Conservation (phyloP, 2,888 invertebrate genomes). For the Cantharis rustica region DNA sequence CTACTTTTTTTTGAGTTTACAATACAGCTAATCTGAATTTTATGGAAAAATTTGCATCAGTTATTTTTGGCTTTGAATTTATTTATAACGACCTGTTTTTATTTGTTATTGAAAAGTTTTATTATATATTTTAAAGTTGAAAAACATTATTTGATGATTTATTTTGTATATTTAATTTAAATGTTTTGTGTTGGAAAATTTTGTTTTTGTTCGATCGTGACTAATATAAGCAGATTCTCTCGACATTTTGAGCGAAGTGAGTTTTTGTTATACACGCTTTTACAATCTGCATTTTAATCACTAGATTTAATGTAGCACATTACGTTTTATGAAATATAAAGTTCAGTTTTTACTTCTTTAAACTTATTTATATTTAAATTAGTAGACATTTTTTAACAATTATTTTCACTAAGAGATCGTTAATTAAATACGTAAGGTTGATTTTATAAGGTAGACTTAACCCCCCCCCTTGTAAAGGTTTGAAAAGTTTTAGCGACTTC, state of each 20-base stretch:
- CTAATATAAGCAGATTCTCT: slow-evolving; percentile 3
- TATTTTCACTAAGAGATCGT: neutral
- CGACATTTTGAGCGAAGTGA: slow-evolving; percentile 6
- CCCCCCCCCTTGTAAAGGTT: too few species aligned
- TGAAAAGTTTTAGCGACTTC: too few species aligned
- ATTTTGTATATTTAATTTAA: neutral
- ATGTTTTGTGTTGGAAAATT: neutral
- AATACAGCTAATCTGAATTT: neutral
- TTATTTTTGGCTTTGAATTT: neutral
- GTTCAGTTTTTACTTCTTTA: neutral
- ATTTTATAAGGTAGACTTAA: too few species aligned
- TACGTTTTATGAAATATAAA: slow-evolving; percentile 2
- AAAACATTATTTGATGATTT: neutral
- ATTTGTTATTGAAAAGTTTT: slow-evolving; percentile 3
- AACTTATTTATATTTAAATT: neutral
- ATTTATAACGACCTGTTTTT: neutral
- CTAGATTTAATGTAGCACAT: slow-evolving; percentile 3
- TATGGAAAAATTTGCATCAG: neutral
- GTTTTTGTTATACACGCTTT: slow-evolving; percentile 5
- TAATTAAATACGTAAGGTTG: too few species aligned
- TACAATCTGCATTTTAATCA: slow-evolving; percentile 8
- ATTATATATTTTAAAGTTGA: neutral
- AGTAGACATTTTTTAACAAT: neutral
- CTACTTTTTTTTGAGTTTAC: neutral
- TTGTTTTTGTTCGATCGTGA: slow-evolving; percentile 5